Evolutionary conservation across 2,113 vertebrate genomes (phyloP).

Genomic region (Lophius piscatorius): DNA sequence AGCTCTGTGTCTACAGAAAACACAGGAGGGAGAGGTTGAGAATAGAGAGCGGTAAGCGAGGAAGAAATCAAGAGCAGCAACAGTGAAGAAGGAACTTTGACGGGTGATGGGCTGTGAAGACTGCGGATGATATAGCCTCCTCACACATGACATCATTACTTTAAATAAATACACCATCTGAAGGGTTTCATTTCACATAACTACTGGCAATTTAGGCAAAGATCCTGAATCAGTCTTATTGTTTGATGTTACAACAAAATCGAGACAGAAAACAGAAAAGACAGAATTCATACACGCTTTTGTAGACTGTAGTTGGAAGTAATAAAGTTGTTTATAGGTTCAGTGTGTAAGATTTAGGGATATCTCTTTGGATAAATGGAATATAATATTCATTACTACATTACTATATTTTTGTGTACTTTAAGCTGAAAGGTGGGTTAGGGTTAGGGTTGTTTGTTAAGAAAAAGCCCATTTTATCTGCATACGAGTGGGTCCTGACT

Average conservation of each 20-base stretch:
- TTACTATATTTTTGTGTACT: no score
- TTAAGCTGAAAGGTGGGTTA: no score
- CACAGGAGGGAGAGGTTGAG: conserved; percentile 10
- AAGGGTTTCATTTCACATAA: conserved; percentile 29
- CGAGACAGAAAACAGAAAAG: conserved; percentile 3
- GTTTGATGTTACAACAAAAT: conserved; percentile 15
- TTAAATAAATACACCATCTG: conserved; percentile 16
- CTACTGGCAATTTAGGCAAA: background rate
- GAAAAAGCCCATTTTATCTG: no score
- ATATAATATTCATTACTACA: no score
- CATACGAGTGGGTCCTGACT: no score
- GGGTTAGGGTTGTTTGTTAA: no score
- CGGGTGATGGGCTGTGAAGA: conserved; percentile 51
- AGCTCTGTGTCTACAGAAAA: background rate
- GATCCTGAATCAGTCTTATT: conserved; percentile 29
- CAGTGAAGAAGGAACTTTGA: conserved; percentile 40
- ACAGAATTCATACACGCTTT: background rate
- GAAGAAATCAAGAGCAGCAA: conserved; percentile 34
- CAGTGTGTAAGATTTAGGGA: no score
- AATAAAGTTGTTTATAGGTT: no score
- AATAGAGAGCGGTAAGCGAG: conserved; percentile 13
- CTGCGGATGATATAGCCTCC: conserved; percentile 48
- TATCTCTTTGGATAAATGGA: no score
- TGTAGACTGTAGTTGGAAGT: no score
- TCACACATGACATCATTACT: conserved; percentile 36